Base-by-base conservation (phyloP, 2,888 invertebrate species). In the Teinopalpus imperialis region DNA sequence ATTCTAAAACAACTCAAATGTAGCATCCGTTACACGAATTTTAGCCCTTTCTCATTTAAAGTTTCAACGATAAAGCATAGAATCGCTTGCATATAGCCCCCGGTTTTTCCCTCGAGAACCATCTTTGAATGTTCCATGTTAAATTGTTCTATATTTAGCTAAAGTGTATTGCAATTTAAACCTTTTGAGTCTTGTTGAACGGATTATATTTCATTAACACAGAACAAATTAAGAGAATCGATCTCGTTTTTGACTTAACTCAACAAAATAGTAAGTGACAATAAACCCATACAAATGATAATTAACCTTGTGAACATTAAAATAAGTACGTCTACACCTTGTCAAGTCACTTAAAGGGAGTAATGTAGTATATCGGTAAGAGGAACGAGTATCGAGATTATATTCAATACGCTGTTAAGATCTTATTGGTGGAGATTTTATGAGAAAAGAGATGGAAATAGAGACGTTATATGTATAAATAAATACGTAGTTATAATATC, bases 21-120 rank as follows among this genome's bases (percentile, higher is more conserved):
- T 35, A 9, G 41, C 1, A 6, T 5, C 0, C 2, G 35, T 2
- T 58, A 77, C 8, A 37, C 61, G 3, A 82, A 59, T 61, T 41
- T 60, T 45, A 52, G 40, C 66, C 44, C 21, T 56, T 64, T 44
- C 0, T 1, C 9, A 2, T 2, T 3, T 20, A 32, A 13, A 37
- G 18, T 10, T 6, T 1, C 1, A 0, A 0, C 12, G n/a, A 46
- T 56, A 68, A 51, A 29, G 57, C 8, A 23, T 42, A 71, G 58
- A 73, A 67, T 66, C 51, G 71, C 60, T 30, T 77, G 56, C 47
- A 49, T 29, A 18, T 41, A 31, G 52, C 55, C 54, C n/a, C 60
- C 61, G 66, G 74, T 63, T 83, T 83, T 87, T 88, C 87, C 87
- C 86, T 76, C 77, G 85, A 88, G 88, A 83, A 81, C 87, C 86